Evolutionary conservation across 2,797 vertebrate genomes (phyloP), one percentile per base, ranked within the genome.

Genomic region (Acrocephalus scirpaceus): DNA sequence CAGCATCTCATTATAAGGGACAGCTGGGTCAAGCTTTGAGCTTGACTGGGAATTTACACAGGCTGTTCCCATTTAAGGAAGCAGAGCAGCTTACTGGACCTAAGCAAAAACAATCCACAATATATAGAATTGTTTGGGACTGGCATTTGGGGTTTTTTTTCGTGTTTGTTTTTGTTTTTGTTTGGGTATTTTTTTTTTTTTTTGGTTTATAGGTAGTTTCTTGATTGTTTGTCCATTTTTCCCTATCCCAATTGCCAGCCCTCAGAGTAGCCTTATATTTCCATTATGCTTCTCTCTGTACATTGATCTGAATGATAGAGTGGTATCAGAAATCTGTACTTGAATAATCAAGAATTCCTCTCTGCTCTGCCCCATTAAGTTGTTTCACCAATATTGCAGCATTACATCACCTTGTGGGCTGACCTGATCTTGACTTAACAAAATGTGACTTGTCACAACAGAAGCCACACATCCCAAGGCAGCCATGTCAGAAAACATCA

Each of bases 1-100:
- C 13, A 56, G 38, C 65, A 91, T 84, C 88, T 95, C 70, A 56
- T 93, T 91, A 38, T 10, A 78, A 76, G 23, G 50, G 62, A 93
- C 91, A 96, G 70, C 92, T 91, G 66, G 70, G 66, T 72, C 82
- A 93, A 84, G 70, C 85, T 92, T 77, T 54, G 66, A 69, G 42
- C 48, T 75, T 42, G 40, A 62, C 92, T 34, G 65, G 53, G 67
- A 91, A 91, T 92, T 93, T 44, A 57, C 25, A 76, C 36, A 79
- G 20, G 4, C 58, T 64, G 73, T 42, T 86, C 34, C 73, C 38
- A 44, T 90, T 93, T 80, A 81, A 92, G 86, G 73, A 34, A 73
- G 32, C 27, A 9, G 23, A 92, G 54, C 40, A 86, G 19, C 21
- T 91, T 65, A 64, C 42, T 34, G 13, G 23, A 50, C n/a, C 27